Evolutionary conservation across 2,797 vertebrate species (phyloP).

Genomic region (Eleutherodactylus coqui): DNA sequence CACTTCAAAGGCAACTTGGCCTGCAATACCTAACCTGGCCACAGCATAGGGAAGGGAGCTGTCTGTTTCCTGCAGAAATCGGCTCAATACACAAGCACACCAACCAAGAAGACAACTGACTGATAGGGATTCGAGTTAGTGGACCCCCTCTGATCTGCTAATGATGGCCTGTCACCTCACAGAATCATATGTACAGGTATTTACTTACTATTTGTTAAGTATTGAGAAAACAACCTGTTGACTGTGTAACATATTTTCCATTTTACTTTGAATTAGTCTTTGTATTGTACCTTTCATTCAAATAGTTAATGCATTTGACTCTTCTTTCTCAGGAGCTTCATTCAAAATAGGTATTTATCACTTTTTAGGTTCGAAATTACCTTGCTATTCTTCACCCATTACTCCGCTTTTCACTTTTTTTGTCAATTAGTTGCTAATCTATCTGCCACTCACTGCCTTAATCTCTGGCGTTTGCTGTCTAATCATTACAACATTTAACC

Average conservation of each 20-base stretch:
- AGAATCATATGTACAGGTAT: not conserved
- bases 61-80: too few species aligned
- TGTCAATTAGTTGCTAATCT: slow-evolving; percentile 50
- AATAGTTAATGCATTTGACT: slow-evolving; percentile 10
- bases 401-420: slow-evolving; percentile 40
- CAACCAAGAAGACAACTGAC: too few species aligned
- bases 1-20: too few species aligned
- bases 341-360: slow-evolving; percentile 36
- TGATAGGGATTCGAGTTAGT: too few species aligned
- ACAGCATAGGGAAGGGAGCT: too few species aligned
- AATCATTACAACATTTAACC: slow-evolving; percentile 14
- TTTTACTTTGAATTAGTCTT: not conserved
- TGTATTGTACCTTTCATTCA: not conserved
- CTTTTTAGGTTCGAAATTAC: slow-evolving; percentile 26
- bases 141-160: too few species aligned
- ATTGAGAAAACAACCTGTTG: not conserved
- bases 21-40: too few species aligned
- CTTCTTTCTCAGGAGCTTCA: slow-evolving; percentile 5
- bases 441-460: slow-evolving; percentile 26
- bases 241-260: not conserved
- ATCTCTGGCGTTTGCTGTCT: slow-evolving; percentile 18
- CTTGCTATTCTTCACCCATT: slow-evolving; percentile 42
- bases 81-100: too few species aligned
- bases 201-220: not conserved
- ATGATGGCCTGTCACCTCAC: not conserved